Percentiles rank a stretch among this genome's conserved stretches.
Evolutionary conservation across 2,797 vertebrate genomes (phyloP).

Genomic region (Darevskia mixta): DNA sequence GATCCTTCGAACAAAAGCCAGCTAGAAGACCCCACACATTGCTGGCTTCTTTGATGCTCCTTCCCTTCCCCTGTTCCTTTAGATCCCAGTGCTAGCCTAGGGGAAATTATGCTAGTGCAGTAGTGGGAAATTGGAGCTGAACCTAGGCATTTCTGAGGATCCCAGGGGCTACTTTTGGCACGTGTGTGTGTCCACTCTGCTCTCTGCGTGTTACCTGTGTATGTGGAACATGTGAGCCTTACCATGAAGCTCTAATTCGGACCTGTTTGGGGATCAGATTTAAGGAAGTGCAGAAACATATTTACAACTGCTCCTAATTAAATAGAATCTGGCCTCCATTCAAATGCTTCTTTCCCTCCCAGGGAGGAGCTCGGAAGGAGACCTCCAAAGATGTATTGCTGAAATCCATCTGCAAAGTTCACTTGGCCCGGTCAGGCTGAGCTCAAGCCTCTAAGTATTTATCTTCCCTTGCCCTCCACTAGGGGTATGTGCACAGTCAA

Average conservation of each 20-base stretch:
- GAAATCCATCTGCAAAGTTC: slow-evolving; percentile 24
- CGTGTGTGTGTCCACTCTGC: neutral
- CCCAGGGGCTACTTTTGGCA: neutral
- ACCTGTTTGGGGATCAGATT: neutral
- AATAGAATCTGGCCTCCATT: slow-evolving; percentile 56
- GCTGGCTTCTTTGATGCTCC: neutral
- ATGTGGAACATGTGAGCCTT: neutral
- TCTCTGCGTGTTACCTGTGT: neutral
- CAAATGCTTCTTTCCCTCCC: slow-evolving; percentile 25
- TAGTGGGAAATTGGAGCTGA: neutral
- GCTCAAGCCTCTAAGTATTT: neutral
- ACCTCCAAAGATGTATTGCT: neutral
- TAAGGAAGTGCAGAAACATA: slow-evolving; percentile 46
- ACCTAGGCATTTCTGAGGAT: neutral
- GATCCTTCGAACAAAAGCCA: neutral
- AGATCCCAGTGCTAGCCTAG: neutral
- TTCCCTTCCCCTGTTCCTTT: neutral
- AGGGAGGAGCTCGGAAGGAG: slow-evolving; percentile 40
- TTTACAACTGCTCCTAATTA: slow-evolving; percentile 57
- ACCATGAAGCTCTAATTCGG: neutral
- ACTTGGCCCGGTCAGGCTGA: neutral
- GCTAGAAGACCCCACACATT: neutral
- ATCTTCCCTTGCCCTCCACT: neutral
- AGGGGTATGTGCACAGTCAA: neutral
- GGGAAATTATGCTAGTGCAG: neutral